Conservation (phyloP, 2,888 invertebrate genomes). For the Tenthredo notha region DNA sequence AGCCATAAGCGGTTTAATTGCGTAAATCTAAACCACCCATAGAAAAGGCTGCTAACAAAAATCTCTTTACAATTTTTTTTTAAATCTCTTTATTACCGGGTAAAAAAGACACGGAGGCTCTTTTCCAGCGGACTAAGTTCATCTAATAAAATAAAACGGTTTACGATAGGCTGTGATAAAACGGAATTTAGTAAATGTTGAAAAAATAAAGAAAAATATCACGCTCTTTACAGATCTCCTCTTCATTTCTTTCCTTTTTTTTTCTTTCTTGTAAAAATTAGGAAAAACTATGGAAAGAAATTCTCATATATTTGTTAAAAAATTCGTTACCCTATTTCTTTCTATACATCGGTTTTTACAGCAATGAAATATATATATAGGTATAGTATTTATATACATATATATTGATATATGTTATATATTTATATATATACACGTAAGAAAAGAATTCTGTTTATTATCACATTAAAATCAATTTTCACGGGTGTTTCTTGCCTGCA, state of each 20-base stretch:
- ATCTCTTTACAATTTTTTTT: slow-evolving; percentile 15
- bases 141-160: slow-evolving; percentile 3
- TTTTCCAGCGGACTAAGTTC: not conserved
- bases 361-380: no score
- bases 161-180: not conserved
- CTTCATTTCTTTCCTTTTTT: no score
- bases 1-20: not conserved
- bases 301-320: not conserved
- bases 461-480: slow-evolving; percentile 40
- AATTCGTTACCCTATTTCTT: not conserved
- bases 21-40: not conserved
- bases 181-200: not conserved
- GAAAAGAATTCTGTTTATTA: not conserved
- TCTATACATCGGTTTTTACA: not conserved
- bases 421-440: not conserved
- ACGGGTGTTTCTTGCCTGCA: slow-evolving; percentile 5
- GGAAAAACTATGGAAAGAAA: not conserved
- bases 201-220: not conserved
- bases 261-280: not conserved
- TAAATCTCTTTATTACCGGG: slow-evolving; percentile 27
- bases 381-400: not conserved
- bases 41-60: not conserved
- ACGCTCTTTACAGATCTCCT: not conserved
- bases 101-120: not conserved
- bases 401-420: not conserved